Evolutionary conservation across 2,113 vertebrate species (phyloP), one percentile per base, ranked within the genome.

Genomic region (Anoplopoma fimbria): DNA sequence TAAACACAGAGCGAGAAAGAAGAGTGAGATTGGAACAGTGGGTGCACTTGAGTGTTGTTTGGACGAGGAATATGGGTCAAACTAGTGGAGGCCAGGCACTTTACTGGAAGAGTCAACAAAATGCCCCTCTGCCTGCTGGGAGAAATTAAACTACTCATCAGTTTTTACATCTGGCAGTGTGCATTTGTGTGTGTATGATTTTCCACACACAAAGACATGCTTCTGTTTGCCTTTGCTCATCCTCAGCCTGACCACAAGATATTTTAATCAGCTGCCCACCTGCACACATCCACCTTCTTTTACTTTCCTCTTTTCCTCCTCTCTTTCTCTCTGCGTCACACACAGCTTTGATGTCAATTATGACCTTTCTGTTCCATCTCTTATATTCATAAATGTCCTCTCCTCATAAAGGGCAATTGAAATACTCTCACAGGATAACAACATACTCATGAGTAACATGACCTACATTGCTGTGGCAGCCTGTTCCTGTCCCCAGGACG

Each of bases 11-110:
- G 12, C 27, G n/a, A 58, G 45, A 33, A n/a, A 31, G 47, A 68
- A 0, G 17, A 21, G 70, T 34, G 4, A 51, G 82, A 84, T 36
- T 73, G 62, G 55, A 75, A 65, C 76, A 83, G 71, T 17, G 55
- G 49, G 73, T 67, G 58, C 87, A 87, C 77, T 64, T 36, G 62
- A 27, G 19, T 81, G 65, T 78, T 82, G 58, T 86, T 77, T 78
- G 77, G 36, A 79, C 36, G 19, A 34, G 71, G 77, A 84, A 92
- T 90, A 86, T 91, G 83, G 88, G 89, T 90, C 90, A 91, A 77
- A 75, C 83, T 71, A 14, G 7, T 2, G 9, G 33, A 77, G 17
- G 19, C 42, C 14, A 33, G 19, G 69, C 58, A 36, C 69, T 69
- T 85, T 65, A 85, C 60, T 10, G 1, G 53, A 34, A 25, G 19